phyloP scores from a whole-genome alignment of 2,113 vertebrate genomes.

The Callipepla californica region DNA sequence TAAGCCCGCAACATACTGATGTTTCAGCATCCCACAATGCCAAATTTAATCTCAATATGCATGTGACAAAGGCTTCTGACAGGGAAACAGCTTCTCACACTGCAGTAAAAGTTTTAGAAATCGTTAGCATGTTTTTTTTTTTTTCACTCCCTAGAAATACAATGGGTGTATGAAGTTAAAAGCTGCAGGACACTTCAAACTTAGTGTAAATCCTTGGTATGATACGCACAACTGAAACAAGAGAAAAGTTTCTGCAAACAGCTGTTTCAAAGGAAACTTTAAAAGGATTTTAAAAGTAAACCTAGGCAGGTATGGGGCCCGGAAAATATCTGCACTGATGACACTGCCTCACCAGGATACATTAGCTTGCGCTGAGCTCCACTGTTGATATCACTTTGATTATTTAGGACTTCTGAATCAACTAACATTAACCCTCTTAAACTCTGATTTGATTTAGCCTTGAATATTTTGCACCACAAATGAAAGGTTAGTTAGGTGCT shows the following conservation, averaged over 20 bases:
- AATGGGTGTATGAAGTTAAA: neutral
- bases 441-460: neutral
- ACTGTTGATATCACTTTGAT: neutral
- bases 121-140: neutral
- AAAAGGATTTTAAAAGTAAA: neutral
- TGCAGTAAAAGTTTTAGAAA: neutral
- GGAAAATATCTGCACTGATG: neutral
- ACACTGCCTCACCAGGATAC: neutral
- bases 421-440: neutral
- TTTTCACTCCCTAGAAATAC: neutral
- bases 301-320: neutral
- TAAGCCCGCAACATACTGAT: neutral
- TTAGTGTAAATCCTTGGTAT: neutral
- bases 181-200: neutral
- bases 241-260: neutral
- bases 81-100: neutral
- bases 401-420: neutral
- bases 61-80: neutral
- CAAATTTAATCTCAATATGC: neutral
- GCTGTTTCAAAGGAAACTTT: neutral
- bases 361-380: neutral
- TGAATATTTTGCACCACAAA: neutral
- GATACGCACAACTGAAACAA: rapidly evolving
- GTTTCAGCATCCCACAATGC: neutral
- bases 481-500: neutral